Evolutionary conservation across 2,888 invertebrate genomes (phyloP), one percentile per base, ranked within the genome.

Genomic region (Monopis laevigella): DNA sequence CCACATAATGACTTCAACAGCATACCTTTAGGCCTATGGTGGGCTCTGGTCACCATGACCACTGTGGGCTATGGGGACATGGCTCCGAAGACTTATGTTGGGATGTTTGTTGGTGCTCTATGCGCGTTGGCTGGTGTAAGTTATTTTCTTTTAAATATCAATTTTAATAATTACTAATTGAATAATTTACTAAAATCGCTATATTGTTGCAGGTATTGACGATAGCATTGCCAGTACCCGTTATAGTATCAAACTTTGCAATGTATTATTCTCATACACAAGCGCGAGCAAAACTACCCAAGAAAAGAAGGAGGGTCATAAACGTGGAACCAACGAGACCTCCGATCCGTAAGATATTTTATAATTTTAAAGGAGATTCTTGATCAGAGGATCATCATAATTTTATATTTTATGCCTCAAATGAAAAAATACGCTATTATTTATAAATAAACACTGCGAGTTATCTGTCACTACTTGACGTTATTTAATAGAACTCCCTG

Each of bases 1-100:
- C 95, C 95, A 46, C 89, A 95, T 69, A 98, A 98, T 80, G 96
- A 97, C 81, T 98, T 98, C 83, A 95, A 96, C 71, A 96, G 96
- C 75, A 98, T 98, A 84, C 98, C 98, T 34, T 84, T 96, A 57
- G 98, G 98, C 34, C 82, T 98, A 50, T 98, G 98, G 98, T 98
- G 98, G 98, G 98, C 98, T 34, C 86, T 98, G 75, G 97, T 98
- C 51, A 98, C 98, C 52, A 98, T 98, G 98, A 98, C 98, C 53
- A 96, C 96, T 0, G 97, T 98, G 44, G 98, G 98, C 32, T 98
- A 98, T 70, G 98, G 98, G 44, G 97, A 98, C 75, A 98, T 98
- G 96, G 96, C 92, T 53, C 97, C 98, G 46, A 97, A 97, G 75
- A 98, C 98, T 30, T 98, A 98, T 70, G 92, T 96, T 49, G 98